Conservation (phyloP, 2,113 vertebrate genomes). For the Trogon surrucura region DNA sequence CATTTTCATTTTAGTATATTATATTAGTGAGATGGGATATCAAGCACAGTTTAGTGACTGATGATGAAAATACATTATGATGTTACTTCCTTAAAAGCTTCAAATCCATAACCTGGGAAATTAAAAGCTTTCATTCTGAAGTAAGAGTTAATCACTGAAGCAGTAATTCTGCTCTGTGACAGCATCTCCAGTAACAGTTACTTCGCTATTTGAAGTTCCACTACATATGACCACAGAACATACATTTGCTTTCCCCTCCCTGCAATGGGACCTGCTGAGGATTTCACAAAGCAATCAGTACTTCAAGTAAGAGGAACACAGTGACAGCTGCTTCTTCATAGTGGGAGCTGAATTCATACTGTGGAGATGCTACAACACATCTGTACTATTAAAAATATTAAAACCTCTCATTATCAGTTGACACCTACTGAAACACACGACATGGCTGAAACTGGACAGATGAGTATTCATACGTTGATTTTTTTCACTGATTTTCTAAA, state of each 20-base stretch:
- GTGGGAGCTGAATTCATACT: background rate
- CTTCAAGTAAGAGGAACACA: background rate
- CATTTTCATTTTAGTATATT: background rate
- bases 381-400: background rate
- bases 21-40: background rate
- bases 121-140: background rate
- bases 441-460: background rate
- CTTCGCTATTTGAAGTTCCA: background rate
- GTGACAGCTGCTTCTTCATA: background rate
- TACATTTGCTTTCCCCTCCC: background rate
- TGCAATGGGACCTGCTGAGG: background rate
- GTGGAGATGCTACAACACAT: background rate
- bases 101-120: background rate
- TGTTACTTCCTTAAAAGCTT: background rate
- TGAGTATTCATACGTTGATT: background rate
- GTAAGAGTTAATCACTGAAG: background rate
- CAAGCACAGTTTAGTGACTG: background rate
- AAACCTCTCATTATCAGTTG: background rate
- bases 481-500: background rate
- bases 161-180: background rate
- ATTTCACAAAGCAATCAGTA: background rate
- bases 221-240: background rate
- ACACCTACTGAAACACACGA: background rate
- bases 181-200: background rate
- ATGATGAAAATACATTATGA: background rate